Evolutionary conservation across 2,888 invertebrate genomes (phyloP).

Genomic region (Helicoverpa assulta): DNA sequence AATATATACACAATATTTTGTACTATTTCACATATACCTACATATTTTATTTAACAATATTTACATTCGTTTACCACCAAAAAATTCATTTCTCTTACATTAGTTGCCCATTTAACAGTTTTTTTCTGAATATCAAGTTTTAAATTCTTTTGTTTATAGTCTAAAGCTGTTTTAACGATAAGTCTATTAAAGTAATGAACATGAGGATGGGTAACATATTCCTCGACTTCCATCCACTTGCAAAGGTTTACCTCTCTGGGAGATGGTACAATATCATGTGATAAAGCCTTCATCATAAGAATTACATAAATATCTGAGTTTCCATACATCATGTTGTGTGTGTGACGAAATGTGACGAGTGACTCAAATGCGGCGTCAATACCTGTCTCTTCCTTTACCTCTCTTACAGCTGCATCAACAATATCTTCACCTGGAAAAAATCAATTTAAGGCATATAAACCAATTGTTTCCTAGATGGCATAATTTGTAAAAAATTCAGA

Average conservation of each 20-base stretch:
- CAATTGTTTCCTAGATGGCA: too few species aligned
- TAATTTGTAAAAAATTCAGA: too few species aligned
- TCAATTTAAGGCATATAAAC: background rate
- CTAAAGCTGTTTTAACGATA: conserved; percentile 91
- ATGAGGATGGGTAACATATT: conserved; percentile 92
- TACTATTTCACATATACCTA: conserved; percentile 13
- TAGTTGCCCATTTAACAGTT: conserved; percentile 79
- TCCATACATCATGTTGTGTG: conserved; percentile 93
- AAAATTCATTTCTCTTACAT: conserved; percentile 78
- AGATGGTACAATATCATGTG: conserved; percentile 91
- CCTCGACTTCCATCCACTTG: conserved; percentile 95
- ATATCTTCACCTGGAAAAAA: conserved; percentile 93
- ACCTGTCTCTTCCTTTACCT: conserved; percentile 97
- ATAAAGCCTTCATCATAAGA: conserved; percentile 92
- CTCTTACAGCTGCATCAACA: conserved; percentile 94
- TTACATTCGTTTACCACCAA: conserved; percentile 73
- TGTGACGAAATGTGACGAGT: conserved; percentile 94
- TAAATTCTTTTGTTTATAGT: conserved; percentile 90
- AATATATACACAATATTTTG: conserved; percentile 27
- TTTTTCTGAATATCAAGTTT: conserved; percentile 90
- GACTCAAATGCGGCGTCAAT: conserved; percentile 93
- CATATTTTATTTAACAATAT: conserved; percentile 27
- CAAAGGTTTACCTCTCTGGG: conserved; percentile 94
- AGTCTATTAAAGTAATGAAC: conserved; percentile 93
- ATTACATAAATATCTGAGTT: conserved; percentile 97